Evolutionary conservation across 1,140 invertebrate species (phyloP), one percentile per base, ranked within the genome.

Genomic region (Belonocnema kinseyi): DNA sequence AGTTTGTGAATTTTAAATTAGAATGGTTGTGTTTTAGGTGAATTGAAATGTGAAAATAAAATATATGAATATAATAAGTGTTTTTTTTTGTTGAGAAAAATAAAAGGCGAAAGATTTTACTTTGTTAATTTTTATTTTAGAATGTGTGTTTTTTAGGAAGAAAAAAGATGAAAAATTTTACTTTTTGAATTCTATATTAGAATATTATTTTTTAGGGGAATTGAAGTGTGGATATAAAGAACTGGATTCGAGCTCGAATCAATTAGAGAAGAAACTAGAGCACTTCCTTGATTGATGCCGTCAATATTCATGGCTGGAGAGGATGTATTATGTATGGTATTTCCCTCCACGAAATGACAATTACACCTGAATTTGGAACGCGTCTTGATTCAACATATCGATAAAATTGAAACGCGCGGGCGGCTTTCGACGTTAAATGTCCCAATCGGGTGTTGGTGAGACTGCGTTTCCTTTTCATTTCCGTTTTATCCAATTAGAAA

Each of bases 401-500:
- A 66, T 66, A 66, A 66, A 66, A 66, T 66, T 16, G 11, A 66
- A 66, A 33, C 26, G 40, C 21, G 12, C 33, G 40, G 61, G 16
- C 33, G 40, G 61, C 40, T 66, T 66, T 66, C 61, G 61, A 66
- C 61, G 40, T 66, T 66, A 66, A 66, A 66, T 33, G 61, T 66
- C 61, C 21, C 61, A 40, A 66, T 66, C 61, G n/a, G 3, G 61
- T 66, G 26, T 40, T 46, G 61, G 26, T 13, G 61, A 66, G 61
- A 5, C 61, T 66, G 16, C 21, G 61, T 66, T 66, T 66, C 61
- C 61, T 33, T n/a, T 66, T 66, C 61, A 66, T 66, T 66, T 66
- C 61, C 61, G 61, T 66, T 66, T 40, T 14, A 66, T 66, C 61
- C 61, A 66, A 66, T 66, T 66, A 66, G 33, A 66, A 66, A 66